Evolutionary conservation across 2,888 invertebrate species (phyloP), one percentile per base, ranked within the genome.

Genomic region (Latrodectus hesperus): DNA sequence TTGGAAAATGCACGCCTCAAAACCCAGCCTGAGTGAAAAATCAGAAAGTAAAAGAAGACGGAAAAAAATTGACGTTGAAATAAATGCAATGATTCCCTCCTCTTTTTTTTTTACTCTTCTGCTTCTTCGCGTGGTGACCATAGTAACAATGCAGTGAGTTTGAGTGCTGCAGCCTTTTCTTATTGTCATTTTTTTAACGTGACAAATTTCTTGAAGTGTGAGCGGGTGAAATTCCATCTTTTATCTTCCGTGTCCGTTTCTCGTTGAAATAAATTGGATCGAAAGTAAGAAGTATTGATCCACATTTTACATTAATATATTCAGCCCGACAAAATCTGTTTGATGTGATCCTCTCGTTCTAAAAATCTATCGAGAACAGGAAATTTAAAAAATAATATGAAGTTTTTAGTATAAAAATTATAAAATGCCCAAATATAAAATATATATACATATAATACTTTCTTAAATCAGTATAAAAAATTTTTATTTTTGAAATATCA

Each of bases 81-180:
- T 86, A 86, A 86, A 86, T 86, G 85, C 80, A 86, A 86, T 86
- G 75, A 80, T 86, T 80, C 74, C 67, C 51, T 49, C 64, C 78
- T 60, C n/a, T 60, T 9, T 80, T 82, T 74, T 55, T 60, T 60
- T 55, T 12, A 16, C 16, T 55, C 55, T 55, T 60, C n/a, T 60
- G n/a, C 38, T 49, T 49, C 64, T 53, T 68, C 55, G 49, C 38
- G 53, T 60, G 85, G 85, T 86, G 85, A 79, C 85, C 85, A 86
- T 86, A 79, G 85, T 74, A 80, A 86, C 85, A 75, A 79, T 80
- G 80, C 75, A 72, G 71, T 49, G 65, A 72, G 83, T 71, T 71
- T 22, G 67, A 76, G 51, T 8, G 52, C 22, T 60, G 60, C 64
- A 70, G 70, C 82, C 74, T 79, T 72, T 49, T 73, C 70, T 68